Evolutionary conservation across 2,797 vertebrate genomes (phyloP), one percentile per base, ranked within the genome.

Genomic region (Mormyrus proboscirostris): DNA sequence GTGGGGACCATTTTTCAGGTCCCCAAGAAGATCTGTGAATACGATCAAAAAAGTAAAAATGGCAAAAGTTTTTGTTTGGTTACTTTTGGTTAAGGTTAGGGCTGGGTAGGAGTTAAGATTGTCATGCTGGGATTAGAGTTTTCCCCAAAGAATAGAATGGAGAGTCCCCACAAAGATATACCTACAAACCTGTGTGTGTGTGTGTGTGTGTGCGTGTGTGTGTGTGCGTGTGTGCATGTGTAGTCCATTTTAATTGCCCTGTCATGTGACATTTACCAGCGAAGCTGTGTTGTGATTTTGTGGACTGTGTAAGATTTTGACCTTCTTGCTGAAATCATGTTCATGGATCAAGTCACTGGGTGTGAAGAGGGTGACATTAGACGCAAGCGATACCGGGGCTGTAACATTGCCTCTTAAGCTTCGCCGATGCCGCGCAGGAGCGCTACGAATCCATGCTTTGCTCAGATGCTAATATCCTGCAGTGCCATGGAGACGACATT

Each of bases 271-370:
- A 86, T 88, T 59, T 49, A 76, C 76, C 49, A 89, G 89, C 89
- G 89, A 91, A 90, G 76, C 69, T 90, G 90, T 49, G 50, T 76
- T 89, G 89, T 89, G 90, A 91, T 90, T 91, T 89, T 50, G 73
- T 89, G 89, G 50, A 49, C 62, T 86, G 84, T 91, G 89, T 79
- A 44, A 44, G 41, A 79, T 19, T n/a, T 79, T 79, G 38, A 41
- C 73, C 62, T 79, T 62, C 50, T 88, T 86, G 33, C 73, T 90
- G 88, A 88, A 91, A 91, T 90, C 88, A 90, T 90, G 90, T 89
- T 90, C 90, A 91, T 91, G 88, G 12, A 9, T 53, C 29, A 88
- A 44, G 85, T 69, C 22, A 49, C 83, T 29, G 86, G 76, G 65
- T 65, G 53, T 16, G 86, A 19, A 10, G 16, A 19, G 47, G 69